Base-by-base conservation (phyloP, 2,797 vertebrate species). In the Vireo griseus region DNA sequence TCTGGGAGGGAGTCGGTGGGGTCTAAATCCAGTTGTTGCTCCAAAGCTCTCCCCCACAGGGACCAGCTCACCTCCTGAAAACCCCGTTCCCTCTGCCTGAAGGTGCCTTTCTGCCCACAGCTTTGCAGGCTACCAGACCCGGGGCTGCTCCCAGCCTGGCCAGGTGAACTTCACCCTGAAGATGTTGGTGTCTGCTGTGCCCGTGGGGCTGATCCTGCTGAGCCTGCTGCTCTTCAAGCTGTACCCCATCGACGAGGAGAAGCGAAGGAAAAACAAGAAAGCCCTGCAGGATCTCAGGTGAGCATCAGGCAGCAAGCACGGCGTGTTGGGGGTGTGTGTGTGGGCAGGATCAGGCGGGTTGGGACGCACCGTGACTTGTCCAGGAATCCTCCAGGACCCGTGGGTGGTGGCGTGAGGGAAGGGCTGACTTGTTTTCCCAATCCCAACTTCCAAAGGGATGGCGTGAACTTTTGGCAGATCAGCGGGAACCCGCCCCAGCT, bases 241-340 rank as follows among this genome's bases (percentile, higher is more conserved):
- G 1, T 99, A 99, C 83, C 99, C 99, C 13, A 99, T 99, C 6
- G 83, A 99, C 0, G 99, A 99, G 96, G 98, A 99, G 88, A 98
- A 92, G 88, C 96, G 99, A 86, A 98, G 96, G 79, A 97, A 98
- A 44, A 99, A 99, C 97, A 98, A 98, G 94, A 99, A 99, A 92
- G 97, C 98, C 40, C 97, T 99, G 16, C 98, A 99, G 94, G 98
- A 99, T 44, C 95, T 98, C 87, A 98, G 99, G 99, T 99, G 95
- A 97, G 97, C 3, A 6, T 0, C 24, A 63, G 79, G 29, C 14
- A 42, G 73, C 8, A 5, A 50, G 5, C 18, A 4, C 0, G 0
- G 31, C 7, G 0, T 39, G 37, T 39, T 1, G 25, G 5, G 71
- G 68, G 19, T 6, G 45, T 9, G 50, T 8, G 67, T 10, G 58